phyloP scores from a whole-genome alignment of 2,113 vertebrate species.

The Kryptolebias marmoratus region DNA sequence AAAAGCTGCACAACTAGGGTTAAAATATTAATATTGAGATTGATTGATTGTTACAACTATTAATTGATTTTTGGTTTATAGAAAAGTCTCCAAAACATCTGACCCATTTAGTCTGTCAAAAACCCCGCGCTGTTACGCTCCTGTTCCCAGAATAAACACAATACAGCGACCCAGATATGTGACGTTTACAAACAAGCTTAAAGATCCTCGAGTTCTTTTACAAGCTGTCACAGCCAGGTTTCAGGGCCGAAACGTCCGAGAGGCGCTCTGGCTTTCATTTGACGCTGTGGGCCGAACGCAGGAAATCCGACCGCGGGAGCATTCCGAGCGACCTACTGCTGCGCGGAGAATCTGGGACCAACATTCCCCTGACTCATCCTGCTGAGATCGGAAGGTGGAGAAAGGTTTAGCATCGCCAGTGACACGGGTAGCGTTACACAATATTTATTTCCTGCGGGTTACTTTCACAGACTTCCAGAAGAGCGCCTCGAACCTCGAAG shows the following conservation, averaged over 20 bases:
- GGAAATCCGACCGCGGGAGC: conserved; percentile 72
- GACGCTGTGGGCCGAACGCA: conserved; percentile 53
- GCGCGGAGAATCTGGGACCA: conserved; percentile 59
- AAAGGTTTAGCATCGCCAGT: conserved; percentile 31
- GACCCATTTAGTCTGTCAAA: conserved; percentile 11
- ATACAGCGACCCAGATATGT: not conserved
- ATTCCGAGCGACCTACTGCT: conserved; percentile 70
- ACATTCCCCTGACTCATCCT: conserved; percentile 68
- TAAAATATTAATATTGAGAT: not conserved
- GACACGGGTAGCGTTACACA: conserved; percentile 21
- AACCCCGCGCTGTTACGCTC: conserved; percentile 12
- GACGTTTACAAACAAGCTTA: conserved; percentile 13
- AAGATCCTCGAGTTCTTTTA: conserved; percentile 19
- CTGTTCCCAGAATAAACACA: conserved; percentile 34
- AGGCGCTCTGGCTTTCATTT: conserved; percentile 71
- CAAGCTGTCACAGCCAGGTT: conserved; percentile 23
- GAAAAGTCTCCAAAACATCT: conserved; percentile 28
- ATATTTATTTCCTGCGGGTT: conserved; percentile 34
- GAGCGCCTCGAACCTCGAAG: not conserved
- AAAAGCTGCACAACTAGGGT: not conserved
- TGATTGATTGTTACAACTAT: too few species aligned
- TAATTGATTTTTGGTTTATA: not conserved
- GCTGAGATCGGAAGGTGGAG: conserved; percentile 36
- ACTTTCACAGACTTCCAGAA: conserved; percentile 19
- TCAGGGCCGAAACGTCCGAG: conserved; percentile 28